Conservation (phyloP, 1,140 invertebrate genomes). For the Cephus cinctus region DNA sequence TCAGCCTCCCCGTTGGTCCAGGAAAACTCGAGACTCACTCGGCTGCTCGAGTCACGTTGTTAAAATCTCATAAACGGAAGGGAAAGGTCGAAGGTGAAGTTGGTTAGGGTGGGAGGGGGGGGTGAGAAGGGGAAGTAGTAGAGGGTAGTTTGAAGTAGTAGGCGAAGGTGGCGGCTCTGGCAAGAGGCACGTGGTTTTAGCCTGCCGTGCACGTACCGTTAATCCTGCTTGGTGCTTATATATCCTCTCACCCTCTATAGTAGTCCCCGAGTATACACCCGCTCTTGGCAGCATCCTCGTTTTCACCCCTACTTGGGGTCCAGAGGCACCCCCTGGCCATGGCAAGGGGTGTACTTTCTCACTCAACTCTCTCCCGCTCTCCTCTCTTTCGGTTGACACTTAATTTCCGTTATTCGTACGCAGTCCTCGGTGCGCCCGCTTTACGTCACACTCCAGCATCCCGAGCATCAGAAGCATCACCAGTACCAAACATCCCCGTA, state of each 20-base stretch:
- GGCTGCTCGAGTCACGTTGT: slow-evolving; percentile 27
- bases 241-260: slow-evolving; percentile 27
- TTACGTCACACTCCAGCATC: slow-evolving; percentile 35
- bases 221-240: slow-evolving; percentile 39
- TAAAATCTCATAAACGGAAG: slow-evolving; percentile 40
- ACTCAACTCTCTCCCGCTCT: slow-evolving; percentile 30
- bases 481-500: background rate
- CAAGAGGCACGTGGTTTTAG: slow-evolving; percentile 34
- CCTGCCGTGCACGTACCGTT: slow-evolving; percentile 49
- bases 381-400: slow-evolving; percentile 56
- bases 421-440: slow-evolving; percentile 41
- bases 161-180: slow-evolving; percentile 19
- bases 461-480: background rate
- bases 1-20: background rate
- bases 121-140: no score
- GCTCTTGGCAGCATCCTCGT: background rate
- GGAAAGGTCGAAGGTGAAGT: slow-evolving; percentile 18
- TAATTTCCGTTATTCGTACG: slow-evolving; percentile 58
- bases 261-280: background rate
- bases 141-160: no score
- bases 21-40: no score
- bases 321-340: slow-evolving; percentile 21
- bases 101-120: background rate
- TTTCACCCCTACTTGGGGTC: slow-evolving; percentile 22
- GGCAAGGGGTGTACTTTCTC: slow-evolving; percentile 24